Evolutionary conservation across 2,113 vertebrate genomes (phyloP).

Genomic region (Corapipo altera): DNA sequence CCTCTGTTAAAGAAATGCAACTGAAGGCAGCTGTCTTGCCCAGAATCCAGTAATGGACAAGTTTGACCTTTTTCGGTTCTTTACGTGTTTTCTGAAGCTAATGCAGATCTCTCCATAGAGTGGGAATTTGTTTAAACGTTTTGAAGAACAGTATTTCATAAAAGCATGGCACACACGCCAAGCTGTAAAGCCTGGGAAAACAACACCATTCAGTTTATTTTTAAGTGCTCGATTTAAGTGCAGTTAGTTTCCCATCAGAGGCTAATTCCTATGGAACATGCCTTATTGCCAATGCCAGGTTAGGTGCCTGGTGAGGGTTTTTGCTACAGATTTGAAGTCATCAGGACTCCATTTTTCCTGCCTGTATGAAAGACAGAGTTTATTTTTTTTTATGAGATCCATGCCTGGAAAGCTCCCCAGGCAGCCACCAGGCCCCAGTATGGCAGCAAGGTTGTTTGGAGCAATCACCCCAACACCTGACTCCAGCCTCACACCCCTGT

Average conservation of each 20-base stretch:
- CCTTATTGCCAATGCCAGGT: not conserved
- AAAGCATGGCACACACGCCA: not conserved
- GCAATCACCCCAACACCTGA: too few species aligned
- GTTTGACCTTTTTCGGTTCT: not conserved
- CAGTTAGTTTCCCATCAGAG: not conserved
- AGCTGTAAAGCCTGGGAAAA: not conserved
- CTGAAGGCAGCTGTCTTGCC: not conserved
- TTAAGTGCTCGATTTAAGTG: not conserved
- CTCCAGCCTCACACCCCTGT: too few species aligned
- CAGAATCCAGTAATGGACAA: not conserved
- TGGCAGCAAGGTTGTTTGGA: too few species aligned
- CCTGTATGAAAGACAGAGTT: too few species aligned
- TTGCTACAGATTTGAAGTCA: too few species aligned
- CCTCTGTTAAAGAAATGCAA: not conserved
- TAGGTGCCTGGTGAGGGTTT: not conserved
- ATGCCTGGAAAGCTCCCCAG: too few species aligned
- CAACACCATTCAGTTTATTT: not conserved
- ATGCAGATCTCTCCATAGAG: not conserved
- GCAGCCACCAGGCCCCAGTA: too few species aligned
- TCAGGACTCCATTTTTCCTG: too few species aligned
- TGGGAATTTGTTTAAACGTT: not conserved
- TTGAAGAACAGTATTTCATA: not conserved
- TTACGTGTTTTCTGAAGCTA: not conserved
- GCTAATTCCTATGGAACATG: not conserved
- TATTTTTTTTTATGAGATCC: too few species aligned